Percentiles rank a stretch among this genome's conserved stretches.
Evolutionary conservation across 2,113 vertebrate species (phyloP).

Genomic region (Pseudorectes ferrugineus): DNA sequence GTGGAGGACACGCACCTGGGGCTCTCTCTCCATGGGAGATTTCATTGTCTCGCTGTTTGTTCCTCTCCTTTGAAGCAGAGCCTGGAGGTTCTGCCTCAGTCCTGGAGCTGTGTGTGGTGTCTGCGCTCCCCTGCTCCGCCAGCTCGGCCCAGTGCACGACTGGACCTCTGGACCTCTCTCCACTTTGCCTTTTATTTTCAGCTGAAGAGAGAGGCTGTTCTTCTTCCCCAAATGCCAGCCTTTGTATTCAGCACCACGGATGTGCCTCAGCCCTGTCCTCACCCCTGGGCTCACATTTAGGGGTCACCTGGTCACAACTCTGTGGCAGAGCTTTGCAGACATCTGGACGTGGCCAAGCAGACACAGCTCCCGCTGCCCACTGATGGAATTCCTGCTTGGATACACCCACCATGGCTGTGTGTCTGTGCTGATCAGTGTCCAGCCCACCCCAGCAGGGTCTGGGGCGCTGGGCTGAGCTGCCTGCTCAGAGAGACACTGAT

Average conservation of each 20-base stretch:
- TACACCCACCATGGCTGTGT: accelerated
- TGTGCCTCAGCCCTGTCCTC: background rate
- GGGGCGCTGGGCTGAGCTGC: background rate
- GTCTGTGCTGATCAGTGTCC: background rate
- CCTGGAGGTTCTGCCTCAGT: background rate
- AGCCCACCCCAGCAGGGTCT: background rate
- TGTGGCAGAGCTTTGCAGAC: background rate
- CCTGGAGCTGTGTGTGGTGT: background rate
- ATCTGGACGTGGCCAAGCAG: background rate
- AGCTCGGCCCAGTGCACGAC: accelerated
- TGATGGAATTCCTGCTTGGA: background rate
- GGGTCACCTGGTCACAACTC: background rate
- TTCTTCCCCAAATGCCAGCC: background rate
- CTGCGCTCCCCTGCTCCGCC: background rate
- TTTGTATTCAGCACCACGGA: background rate
- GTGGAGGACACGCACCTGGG: background rate
- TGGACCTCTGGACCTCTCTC: background rate
- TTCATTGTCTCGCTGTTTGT: background rate
- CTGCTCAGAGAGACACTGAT: background rate
- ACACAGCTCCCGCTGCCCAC: accelerated
- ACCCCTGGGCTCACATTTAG: background rate
- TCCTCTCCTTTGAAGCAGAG: constrained; percentile 9
- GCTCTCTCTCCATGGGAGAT: background rate
- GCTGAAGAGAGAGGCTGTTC: background rate
- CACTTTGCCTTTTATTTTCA: background rate